Conservation (phyloP, 2,888 invertebrate genomes). For the Sminthurinus aureus region DNA sequence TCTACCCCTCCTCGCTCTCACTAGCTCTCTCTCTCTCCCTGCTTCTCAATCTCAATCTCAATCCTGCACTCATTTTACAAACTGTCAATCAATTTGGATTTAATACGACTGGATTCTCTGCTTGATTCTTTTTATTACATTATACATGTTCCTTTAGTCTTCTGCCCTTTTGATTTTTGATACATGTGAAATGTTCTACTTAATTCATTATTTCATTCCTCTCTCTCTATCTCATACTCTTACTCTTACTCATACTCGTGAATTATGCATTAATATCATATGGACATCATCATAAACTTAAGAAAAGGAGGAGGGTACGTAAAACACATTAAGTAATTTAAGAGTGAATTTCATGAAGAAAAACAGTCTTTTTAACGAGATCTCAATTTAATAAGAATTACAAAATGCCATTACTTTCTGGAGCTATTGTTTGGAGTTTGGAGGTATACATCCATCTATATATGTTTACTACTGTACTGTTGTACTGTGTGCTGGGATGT, state of each 20-base stretch:
- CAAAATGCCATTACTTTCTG: not conserved
- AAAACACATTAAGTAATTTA: not conserved
- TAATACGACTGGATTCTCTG: not conserved
- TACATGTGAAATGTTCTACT: not conserved
- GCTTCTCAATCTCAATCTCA: slow-evolving; percentile 19
- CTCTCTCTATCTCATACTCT: not conserved
- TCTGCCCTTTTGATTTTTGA: no score
- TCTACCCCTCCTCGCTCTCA: not conserved
- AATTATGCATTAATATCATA: not conserved
- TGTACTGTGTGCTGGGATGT: no score
- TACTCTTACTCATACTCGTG: not conserved
- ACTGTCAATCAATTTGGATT: slow-evolving; percentile 23
- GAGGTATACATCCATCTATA: no score
- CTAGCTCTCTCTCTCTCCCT: slow-evolving; percentile 6
- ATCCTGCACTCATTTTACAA: slow-evolving; percentile 24
- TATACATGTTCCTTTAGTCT: no score
- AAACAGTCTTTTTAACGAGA: not conserved
- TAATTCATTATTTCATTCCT: not conserved
- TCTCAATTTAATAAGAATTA: not conserved
- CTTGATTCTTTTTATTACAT: not conserved
- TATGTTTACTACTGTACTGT: no score
- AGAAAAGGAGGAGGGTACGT: not conserved
- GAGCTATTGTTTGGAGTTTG: not conserved
- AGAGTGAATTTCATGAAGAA: not conserved
- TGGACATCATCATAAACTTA: not conserved